Evolutionary conservation across 2,797 vertebrate species (phyloP), one percentile per base, ranked within the genome.

Genomic region (Delichon dasypus): DNA sequence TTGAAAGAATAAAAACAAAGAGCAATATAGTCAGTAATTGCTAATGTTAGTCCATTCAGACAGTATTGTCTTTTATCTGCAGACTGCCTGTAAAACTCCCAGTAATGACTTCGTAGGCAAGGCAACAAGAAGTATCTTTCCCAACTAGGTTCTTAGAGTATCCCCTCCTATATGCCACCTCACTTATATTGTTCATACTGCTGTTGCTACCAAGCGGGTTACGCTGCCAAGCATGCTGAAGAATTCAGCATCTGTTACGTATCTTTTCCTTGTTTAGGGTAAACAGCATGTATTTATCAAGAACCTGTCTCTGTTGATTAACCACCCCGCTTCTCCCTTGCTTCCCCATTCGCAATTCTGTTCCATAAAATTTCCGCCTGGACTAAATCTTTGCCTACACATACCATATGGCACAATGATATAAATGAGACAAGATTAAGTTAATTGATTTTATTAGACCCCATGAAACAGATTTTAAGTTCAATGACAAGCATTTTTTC

Each of bases 381-480:
- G 58, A 68, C 85, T 85, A 79, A 84, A 62, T 80, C 66, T 88
- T 94, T 76, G 77, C 74, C 81, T 70, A 74, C 55, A 70, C 27
- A 54, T 48, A 86, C 91, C 84, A 92, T 89, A 88, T 96, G 95
- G 88, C 51, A 62, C 51, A 85, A 83, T 0, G 30, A 77, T 74
- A 57, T 21, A 85, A 91, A 88, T 60, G 54, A 89, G 81, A 89
- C 9, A 11, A 90, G 84, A 61, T 48, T 68, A 71, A 95, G 74
- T 83, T 96, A 98, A 97, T 95, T 97, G 93, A 82, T 91, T 81
- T 3, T 88, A 90, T 95, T 89, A 91, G 88, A 97, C 53, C 50
- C 81, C 62, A 58, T 22, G 30, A 77, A 95, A 95, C 80, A 94
- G 95, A 97, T 79, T 97, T 96, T 92, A 97, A 91, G 85, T 95